Base-by-base conservation (phyloP, 2,888 invertebrate species). In the Euclidia mi region DNA sequence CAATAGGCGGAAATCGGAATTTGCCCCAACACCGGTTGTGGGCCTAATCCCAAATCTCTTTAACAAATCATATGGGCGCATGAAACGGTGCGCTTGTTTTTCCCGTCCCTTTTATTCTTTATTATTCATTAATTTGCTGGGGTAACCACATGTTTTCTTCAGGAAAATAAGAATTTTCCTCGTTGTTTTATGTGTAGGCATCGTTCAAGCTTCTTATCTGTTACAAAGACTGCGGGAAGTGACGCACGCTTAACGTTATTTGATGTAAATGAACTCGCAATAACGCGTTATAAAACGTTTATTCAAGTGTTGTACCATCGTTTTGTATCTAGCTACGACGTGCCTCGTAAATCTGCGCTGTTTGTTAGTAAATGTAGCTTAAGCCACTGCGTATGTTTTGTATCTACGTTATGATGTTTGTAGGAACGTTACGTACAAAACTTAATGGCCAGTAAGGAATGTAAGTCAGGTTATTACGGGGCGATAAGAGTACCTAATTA, bases 1-100 rank as follows among this genome's bases (percentile, higher is more conserved):
- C 85, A 87, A 88, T 87, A 81, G 87, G 65, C 87, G 90, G 89
- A 90, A 89, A 89, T 87, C 83, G 84, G 78, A 80, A 85, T 89
- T 89, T 86, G 79, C 79, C 75, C 76, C 76, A 77, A 82, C 78
- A 81, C 78, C 73, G 77, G 72, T 81, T 81, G 82, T 79, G 76
- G 68, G 70, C 70, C 82, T 85, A 87, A 88, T 88, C 85, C 81
- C 65, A 66, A 79, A 85, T 79, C 82, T 78, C 72, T 81, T 76
- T 79, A 78, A 84, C 86, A 86, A 87, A 88, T 88, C 84, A 86
- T 85, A 83, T 76, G 79, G 71, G 62, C 73, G 61, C 70, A 65
- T 74, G 76, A 79, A 82, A 78, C 53, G 71, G 68, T 71, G 73
- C 55, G 70, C 67, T 56, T 52, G 31, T 57, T 59, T 56, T 53